A percentile compares a stretch with the other conserved stretches of the same genome.
Conservation (phyloP, 2,797 vertebrate genomes). For the Halcyon leucocephala region DNA sequence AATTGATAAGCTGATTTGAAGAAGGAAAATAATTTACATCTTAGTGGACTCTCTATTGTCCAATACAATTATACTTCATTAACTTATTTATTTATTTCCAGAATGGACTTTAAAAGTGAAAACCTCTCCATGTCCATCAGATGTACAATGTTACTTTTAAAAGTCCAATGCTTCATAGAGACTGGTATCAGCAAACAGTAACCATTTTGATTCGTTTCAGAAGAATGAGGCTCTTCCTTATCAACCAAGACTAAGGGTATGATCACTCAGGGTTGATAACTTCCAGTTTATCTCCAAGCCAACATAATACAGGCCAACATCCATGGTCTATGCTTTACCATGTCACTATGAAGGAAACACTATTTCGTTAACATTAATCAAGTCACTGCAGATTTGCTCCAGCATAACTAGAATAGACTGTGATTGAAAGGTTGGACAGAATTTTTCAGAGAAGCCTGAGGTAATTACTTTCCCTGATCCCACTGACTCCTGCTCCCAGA, state of each 20-base stretch:
- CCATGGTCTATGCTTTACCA: background rate
- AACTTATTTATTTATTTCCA: background rate
- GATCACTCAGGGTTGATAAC: background rate
- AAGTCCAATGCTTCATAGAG: background rate
- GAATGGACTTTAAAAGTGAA: background rate
- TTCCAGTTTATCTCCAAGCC: background rate
- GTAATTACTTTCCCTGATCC: background rate
- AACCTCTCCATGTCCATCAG: background rate
- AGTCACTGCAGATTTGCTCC: background rate
- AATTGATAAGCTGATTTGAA: background rate
- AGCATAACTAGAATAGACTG: background rate
- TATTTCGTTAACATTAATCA: slow-evolving; percentile 6
- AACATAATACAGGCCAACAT: background rate
- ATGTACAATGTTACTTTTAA: background rate
- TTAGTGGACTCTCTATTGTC: background rate
- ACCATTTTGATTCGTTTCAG: background rate
- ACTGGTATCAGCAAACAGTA: background rate
- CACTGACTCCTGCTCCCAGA: background rate
- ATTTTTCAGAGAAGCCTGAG: background rate
- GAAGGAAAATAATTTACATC: background rate
- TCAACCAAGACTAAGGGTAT: background rate
- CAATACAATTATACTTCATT: background rate
- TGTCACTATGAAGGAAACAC: background rate
- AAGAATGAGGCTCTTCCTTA: background rate
- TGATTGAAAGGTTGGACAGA: background rate